phyloP scores from a whole-genome alignment of 2,113 vertebrate genomes.

The Echinops telfairi region DNA sequence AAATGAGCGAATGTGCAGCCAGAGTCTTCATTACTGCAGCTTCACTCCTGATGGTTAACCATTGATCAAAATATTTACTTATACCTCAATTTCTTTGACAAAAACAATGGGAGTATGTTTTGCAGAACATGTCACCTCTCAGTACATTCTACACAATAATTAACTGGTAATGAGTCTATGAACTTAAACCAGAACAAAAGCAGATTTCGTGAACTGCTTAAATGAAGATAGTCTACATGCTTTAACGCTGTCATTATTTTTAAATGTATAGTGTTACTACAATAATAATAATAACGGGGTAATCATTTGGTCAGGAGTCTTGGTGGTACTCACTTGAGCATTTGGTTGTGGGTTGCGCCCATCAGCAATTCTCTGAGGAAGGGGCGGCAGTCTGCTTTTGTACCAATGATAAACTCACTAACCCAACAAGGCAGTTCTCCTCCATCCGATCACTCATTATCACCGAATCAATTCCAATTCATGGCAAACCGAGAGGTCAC shows the following conservation, averaged over 20 bases:
- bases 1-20: neutral
- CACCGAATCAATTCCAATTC: no score
- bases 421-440: no score
- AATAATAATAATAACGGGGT: no score
- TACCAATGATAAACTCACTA: neutral
- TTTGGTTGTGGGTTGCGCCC: neutral
- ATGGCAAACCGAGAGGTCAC: no score
- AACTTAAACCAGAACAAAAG: neutral
- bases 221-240: constrained; percentile 23
- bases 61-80: neutral
- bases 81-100: neutral
- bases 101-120: neutral
- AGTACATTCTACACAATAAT: neutral
- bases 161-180: neutral
- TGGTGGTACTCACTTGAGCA: neutral
- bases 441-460: no score
- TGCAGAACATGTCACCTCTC: neutral
- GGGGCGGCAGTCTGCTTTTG: neutral
- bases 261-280: no score
- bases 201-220: neutral
- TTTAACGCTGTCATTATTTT: no score
- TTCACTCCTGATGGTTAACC: neutral
- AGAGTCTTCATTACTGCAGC: neutral
- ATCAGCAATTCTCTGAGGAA: neutral
- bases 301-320: neutral